Evolutionary conservation across 2,888 invertebrate genomes (phyloP).

Genomic region (Drosophila nr. fundita): DNA sequence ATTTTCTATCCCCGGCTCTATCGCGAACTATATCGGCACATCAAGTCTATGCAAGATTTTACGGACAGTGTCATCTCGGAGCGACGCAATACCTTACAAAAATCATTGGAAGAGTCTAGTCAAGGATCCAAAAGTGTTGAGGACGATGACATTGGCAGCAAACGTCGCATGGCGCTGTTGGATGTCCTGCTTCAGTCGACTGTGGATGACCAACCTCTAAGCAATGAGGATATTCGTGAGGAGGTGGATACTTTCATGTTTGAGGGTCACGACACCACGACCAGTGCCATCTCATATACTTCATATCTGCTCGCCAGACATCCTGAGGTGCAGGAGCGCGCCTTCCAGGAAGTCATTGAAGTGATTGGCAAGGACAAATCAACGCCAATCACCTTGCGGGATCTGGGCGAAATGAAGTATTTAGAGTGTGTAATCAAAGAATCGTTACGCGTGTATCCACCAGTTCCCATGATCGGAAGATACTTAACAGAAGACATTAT

Average conservation of each 20-base stretch:
- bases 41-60: constrained; percentile 74
- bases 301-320: constrained; percentile 80
- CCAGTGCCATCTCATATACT: constrained; percentile 80
- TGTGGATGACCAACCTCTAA: constrained; percentile 86
- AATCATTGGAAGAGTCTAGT: constrained; percentile 46
- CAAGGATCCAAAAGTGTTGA: constrained; percentile 17
- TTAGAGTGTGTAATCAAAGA: constrained; percentile 90
- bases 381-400: constrained; percentile 60
- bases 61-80: constrained; percentile 75
- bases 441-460: constrained; percentile 88
- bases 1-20: constrained; percentile 47
- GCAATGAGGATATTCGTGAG: constrained; percentile 87
- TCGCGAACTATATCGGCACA: constrained; percentile 45
- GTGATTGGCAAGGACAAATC: constrained; percentile 77
- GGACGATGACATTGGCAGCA: constrained; percentile 85
- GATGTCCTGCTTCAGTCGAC: constrained; percentile 88
- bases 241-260: constrained; percentile 90
- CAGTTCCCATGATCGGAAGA: constrained; percentile 88
- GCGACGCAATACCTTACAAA: constrained; percentile 55
- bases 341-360: constrained; percentile 76
- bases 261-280: constrained; percentile 85
- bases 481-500: constrained; percentile 85
- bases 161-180: constrained; percentile 88
- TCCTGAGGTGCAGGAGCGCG: constrained; percentile 76
- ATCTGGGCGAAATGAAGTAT: constrained; percentile 81